Evolutionary conservation across 2,113 vertebrate species (phyloP), one percentile per base, ranked within the genome.

Genomic region (Phalacrocorax carbo): DNA sequence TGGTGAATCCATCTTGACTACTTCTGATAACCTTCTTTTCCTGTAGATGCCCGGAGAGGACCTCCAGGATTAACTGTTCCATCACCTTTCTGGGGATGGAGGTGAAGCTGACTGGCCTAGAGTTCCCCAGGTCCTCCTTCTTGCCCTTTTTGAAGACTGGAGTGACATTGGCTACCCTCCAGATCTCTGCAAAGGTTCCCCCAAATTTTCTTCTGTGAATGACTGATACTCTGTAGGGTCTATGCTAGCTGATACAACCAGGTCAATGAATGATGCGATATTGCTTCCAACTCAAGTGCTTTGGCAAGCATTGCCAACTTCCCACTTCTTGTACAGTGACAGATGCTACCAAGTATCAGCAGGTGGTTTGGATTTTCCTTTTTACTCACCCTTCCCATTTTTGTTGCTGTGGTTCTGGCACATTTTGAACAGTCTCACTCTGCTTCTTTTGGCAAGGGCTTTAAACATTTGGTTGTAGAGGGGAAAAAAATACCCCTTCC

Each of bases 331-430:
- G 54, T 58, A 51, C 78, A 66, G 90, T 86, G 81, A 91, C 96
- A 96, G 92, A 97, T 97, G 95, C 92, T 89, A 84, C 92, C 65
- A 91, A 86, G 70, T 49, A 82, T 58, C 73, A 89, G 87, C 96
- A 87, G 81, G 90, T 95, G 93, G 84, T 86, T 82, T 94, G 92
- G 87, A 96, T 96, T 89, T 96, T 95, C 72, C 77, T 87, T 94
- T 95, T 89, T 84, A 58, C 81, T 84, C 81, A 51, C 34, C 55
- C 81, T 93, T 94, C 84, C 81, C n/a, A 2, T 60, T 93, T 95
- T 89, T 93, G 60, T 89, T 94, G 34, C 84, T 91, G 46, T 84
- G 77, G 46, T 86, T 84, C 87, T 93, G 87, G 83, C 87, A 80
- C 44, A 84, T 89, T 95, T 95, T 84, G 64, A 78, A 54, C 46